phyloP scores from a whole-genome alignment of 92 coral and sea anemone genomes.

The Isaurus tuberculatus region DNA sequence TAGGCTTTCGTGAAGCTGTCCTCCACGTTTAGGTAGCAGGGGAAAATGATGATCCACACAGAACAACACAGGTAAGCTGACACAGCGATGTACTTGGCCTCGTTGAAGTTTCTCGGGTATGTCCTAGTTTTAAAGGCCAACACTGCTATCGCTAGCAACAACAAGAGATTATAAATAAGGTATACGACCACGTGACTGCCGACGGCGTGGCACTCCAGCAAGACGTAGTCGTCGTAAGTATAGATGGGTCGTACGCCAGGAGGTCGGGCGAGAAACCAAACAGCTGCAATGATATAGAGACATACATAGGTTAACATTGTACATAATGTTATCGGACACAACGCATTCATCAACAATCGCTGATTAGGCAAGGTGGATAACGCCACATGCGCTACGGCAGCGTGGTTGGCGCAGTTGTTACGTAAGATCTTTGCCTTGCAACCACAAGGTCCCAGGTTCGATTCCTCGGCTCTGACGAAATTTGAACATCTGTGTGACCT shows the following conservation, averaged over 20 bases:
- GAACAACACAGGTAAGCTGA: slow-evolving; percentile 77
- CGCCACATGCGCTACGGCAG: too few relatives aligned
- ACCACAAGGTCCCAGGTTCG: too few relatives aligned
- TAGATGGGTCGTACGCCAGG: slow-evolving; percentile 58
- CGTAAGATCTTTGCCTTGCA: too few relatives aligned
- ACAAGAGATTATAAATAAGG: slow-evolving; percentile 65
- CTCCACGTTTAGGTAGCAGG: slow-evolving; percentile 30
- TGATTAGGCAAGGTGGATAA: too few relatives aligned
- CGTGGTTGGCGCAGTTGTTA: too few relatives aligned
- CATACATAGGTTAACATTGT: neutral
- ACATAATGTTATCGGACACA: neutral
- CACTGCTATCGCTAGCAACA: slow-evolving; percentile 72
- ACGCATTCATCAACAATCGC: neutral
- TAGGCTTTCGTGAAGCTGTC: slow-evolving; percentile 25
- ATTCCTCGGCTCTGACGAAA: too few relatives aligned
- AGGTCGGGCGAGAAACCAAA: slow-evolving; percentile 76
- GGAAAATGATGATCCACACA: slow-evolving; percentile 71
- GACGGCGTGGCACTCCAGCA: slow-evolving; percentile 66
- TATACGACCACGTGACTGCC: slow-evolving; percentile 62
- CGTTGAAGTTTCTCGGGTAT: slow-evolving; percentile 91
- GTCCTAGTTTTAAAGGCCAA: slow-evolving; percentile 81
- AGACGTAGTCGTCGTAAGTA: slow-evolving; percentile 53
- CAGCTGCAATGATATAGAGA: neutral
- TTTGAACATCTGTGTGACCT: too few relatives aligned
- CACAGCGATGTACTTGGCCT: slow-evolving; percentile 87